Percentiles rank a stretch among this genome's conserved stretches.
These are phyloP conservation scores for Orchestes rusci DNA, from an alignment of 2,888 invertebrate genomes.

Conservation along the genomic window DNA sequence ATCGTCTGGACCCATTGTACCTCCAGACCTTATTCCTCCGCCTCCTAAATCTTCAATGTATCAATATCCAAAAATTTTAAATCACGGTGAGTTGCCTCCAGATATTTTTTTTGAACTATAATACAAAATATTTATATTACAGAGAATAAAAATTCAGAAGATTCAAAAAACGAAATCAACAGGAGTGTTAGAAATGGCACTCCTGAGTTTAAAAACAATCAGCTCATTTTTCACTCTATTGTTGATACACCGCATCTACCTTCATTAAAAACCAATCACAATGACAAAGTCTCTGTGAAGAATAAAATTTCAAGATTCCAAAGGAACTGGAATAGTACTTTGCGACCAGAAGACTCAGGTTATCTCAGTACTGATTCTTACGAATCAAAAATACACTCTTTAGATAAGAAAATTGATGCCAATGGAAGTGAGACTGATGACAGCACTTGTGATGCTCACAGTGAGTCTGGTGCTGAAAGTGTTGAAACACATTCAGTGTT, in stretches of 20 bases:
- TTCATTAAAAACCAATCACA: background rate
- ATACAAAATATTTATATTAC: too few species aligned
- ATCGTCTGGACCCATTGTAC: conserved; percentile 45
- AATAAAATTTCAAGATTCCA: too few species aligned
- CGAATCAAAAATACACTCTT: conserved; percentile 21
- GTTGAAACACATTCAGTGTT: conserved; percentile 82
- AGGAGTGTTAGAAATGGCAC: conserved; percentile 49
- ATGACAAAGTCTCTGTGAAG: conserved; percentile 10
- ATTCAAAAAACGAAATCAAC: conserved; percentile 62
- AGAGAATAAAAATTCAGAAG: conserved; percentile 30
- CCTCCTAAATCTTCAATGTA: too few species aligned
- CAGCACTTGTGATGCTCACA: conserved; percentile 70
- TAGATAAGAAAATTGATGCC: conserved; percentile 14
- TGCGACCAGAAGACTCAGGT: conserved; percentile 62
- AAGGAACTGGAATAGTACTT: conserved; percentile 29
- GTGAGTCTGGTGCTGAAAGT: conserved; percentile 83
- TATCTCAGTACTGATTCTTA: conserved; percentile 73
- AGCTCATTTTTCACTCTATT: conserved; percentile 34
- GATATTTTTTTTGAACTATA: too few species aligned
- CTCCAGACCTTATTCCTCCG: conserved; percentile 64
- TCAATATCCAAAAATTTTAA: too few species aligned
- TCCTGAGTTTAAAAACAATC: conserved; percentile 35
- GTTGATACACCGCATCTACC: conserved; percentile 8
- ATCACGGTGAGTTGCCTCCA: too few species aligned
- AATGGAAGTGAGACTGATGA: conserved; percentile 65